Evolutionary conservation across 2,797 vertebrate species (phyloP).

Genomic region (Gymnothorax reevesii): DNA sequence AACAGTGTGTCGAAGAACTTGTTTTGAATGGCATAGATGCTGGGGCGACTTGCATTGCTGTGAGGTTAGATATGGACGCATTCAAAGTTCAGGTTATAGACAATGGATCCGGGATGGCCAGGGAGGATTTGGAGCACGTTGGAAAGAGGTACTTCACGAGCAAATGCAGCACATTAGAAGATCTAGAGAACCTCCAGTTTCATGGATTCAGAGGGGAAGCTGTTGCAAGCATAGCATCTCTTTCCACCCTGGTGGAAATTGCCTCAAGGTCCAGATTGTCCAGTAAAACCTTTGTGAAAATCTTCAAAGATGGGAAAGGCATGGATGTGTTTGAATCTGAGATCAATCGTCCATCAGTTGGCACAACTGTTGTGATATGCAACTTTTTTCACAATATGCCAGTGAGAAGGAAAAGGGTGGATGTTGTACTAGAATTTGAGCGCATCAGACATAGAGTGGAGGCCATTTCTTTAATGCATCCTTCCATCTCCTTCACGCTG

Average conservation of each 20-base stretch:
- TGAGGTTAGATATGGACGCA: constrained; percentile 85
- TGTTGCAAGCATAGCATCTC: constrained; percentile 82
- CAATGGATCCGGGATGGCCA: constrained; percentile 83
- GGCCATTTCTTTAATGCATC: constrained; percentile 87
- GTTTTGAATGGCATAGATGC: constrained; percentile 90
- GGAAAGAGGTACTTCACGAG: constrained; percentile 88
- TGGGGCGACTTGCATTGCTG: constrained; percentile 84
- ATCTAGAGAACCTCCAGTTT: constrained; percentile 81
- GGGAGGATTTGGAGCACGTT: constrained; percentile 75
- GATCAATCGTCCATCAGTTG: constrained; percentile 76
- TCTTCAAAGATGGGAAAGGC: constrained; percentile 81
- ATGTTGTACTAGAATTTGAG: constrained; percentile 84
- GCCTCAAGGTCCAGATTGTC: constrained; percentile 77
- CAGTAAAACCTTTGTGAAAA: constrained; percentile 80
- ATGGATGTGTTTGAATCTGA: constrained; percentile 78
- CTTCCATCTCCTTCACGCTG: constrained; percentile 87
- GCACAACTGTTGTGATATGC: constrained; percentile 85
- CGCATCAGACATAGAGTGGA: constrained; percentile 86
- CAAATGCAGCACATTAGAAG: constrained; percentile 81
- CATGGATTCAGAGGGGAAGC: constrained; percentile 94
- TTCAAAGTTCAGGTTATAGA: constrained; percentile 92
- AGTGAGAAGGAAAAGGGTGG: constrained; percentile 85
- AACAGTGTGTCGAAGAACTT: constrained; percentile 93
- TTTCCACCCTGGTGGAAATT: constrained; percentile 85
- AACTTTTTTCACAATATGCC: constrained; percentile 91